Evolutionary conservation across 2,113 vertebrate species (phyloP).

Genomic region (Cephalophus harveyi): DNA sequence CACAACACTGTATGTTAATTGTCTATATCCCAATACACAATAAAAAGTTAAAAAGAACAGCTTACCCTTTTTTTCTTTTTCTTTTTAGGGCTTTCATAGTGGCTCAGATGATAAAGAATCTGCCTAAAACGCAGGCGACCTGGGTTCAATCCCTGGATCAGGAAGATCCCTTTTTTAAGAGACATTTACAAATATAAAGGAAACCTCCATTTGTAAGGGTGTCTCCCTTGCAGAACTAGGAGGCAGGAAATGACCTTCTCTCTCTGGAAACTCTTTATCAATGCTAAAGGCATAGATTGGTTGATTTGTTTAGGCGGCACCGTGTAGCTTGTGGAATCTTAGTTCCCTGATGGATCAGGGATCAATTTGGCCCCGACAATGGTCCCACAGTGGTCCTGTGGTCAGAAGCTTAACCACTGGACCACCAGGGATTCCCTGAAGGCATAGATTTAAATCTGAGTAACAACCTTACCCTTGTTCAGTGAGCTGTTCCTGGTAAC

Average conservation of each 20-base stretch:
- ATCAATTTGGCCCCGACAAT: not conserved
- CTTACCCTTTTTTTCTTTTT: not conserved
- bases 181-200: not conserved
- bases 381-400: not conserved
- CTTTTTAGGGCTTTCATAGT: not conserved
- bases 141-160: not conserved
- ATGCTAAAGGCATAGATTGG: not conserved
- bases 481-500: not conserved
- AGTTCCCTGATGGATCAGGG: not conserved
- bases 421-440: not conserved
- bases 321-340: not conserved
- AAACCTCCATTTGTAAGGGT: not conserved
- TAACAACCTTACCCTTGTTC: not conserved
- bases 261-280: not conserved
- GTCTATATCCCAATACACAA: not conserved
- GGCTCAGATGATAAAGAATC: not conserved
- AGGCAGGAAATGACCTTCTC: not conserved
- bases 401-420: not conserved
- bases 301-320: not conserved
- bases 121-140: not conserved
- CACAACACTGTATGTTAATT: not conserved
- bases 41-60: not conserved
- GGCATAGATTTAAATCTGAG: not conserved
- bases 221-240: not conserved
- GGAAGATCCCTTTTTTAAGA: not conserved